These are phyloP conservation scores for Arrhamphus sclerolepis DNA, from an alignment of 2,797 vertebrate species.

Conservation along the genomic window DNA sequence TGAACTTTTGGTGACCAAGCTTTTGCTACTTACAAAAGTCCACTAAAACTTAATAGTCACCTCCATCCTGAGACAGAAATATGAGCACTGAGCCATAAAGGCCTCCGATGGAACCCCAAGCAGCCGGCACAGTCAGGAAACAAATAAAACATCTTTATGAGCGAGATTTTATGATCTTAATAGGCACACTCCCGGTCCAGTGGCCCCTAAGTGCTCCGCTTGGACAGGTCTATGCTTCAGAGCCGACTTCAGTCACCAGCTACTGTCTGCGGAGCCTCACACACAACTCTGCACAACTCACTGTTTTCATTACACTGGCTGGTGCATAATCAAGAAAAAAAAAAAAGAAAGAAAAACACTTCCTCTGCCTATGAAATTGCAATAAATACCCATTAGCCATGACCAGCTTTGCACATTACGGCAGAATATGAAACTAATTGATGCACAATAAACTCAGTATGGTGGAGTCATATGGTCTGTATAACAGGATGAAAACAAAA, in stretches of 20 bases:
- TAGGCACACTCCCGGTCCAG: slow-evolving; percentile 58
- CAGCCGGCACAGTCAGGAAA: slow-evolving; percentile 78
- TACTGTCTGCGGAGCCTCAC: slow-evolving; percentile 32
- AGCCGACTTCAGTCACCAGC: slow-evolving; percentile 44
- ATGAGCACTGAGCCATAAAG: slow-evolving; percentile 76
- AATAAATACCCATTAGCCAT: slow-evolving; percentile 54
- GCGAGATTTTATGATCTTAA: slow-evolving; percentile 72
- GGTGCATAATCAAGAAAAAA: slow-evolving; percentile 38
- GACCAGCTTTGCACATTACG: slow-evolving; percentile 24
- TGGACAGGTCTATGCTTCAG: slow-evolving; percentile 55
- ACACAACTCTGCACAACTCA: slow-evolving; percentile 36
- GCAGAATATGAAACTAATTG: slow-evolving; percentile 31
- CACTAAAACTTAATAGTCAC: slow-evolving; percentile 60
- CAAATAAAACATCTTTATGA: slow-evolving; percentile 83
- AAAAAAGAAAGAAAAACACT: neutral
- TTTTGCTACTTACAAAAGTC: slow-evolving; percentile 58
- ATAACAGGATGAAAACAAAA: neutral
- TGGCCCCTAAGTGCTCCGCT: slow-evolving; percentile 69
- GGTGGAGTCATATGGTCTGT: neutral
- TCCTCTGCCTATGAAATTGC: slow-evolving; percentile 39
- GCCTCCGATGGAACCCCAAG: slow-evolving; percentile 79
- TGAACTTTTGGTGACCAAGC: slow-evolving; percentile 57
- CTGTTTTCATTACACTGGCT: slow-evolving; percentile 44
- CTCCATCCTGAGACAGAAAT: slow-evolving; percentile 72
- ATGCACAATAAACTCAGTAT: slow-evolving; percentile 16